A percentile compares a stretch with the other conserved stretches of the same genome.
These are phyloP conservation scores for Lepidochitona cinerea DNA, from an alignment of 2,888 invertebrate genomes.

Conservation along the genomic window DNA sequence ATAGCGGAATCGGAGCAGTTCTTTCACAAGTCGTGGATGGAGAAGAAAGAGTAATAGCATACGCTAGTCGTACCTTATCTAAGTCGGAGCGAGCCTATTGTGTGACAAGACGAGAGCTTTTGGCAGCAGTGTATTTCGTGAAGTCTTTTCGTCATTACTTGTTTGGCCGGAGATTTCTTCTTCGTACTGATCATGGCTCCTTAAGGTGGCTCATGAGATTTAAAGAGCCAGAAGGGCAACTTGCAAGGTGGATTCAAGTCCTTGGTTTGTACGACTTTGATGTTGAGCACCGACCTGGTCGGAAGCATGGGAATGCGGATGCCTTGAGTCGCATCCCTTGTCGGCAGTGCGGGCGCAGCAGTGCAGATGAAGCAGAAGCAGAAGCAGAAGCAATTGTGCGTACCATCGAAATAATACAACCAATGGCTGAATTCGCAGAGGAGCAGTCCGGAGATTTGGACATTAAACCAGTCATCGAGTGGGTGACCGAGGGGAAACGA, in stretches of 20 bases:
- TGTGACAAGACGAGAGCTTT: constrained; percentile 28
- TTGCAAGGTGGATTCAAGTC: constrained; percentile 24
- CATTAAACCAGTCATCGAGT: background rate
- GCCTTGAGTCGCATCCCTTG: constrained; percentile 14
- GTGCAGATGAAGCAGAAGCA: background rate
- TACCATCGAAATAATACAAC: background rate
- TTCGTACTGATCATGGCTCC: constrained; percentile 35
- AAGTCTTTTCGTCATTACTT: constrained; percentile 31
- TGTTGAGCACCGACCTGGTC: constrained; percentile 17
- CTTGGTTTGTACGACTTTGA: constrained; percentile 15
- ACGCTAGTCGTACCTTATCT: constrained; percentile 20
- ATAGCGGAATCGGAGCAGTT: constrained; percentile 28
- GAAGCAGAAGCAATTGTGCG: background rate
- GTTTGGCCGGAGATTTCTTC: constrained; percentile 21
- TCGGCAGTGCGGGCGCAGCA: constrained; percentile 2
- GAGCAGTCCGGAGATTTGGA: background rate
- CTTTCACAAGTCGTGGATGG: constrained; percentile 19
- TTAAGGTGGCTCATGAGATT: constrained; percentile 24
- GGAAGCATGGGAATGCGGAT: constrained; percentile 21
- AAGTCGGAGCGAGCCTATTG: constrained; percentile 27
- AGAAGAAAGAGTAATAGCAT: constrained; percentile 31
- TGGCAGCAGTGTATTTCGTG: constrained; percentile 23
- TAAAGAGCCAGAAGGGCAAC: constrained; percentile 22
- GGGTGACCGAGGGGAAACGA: background rate
- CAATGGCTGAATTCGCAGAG: background rate